These are phyloP conservation scores for Coremacera marginata DNA, from an alignment of 2,888 invertebrate genomes.

Conservation along the genomic window DNA sequence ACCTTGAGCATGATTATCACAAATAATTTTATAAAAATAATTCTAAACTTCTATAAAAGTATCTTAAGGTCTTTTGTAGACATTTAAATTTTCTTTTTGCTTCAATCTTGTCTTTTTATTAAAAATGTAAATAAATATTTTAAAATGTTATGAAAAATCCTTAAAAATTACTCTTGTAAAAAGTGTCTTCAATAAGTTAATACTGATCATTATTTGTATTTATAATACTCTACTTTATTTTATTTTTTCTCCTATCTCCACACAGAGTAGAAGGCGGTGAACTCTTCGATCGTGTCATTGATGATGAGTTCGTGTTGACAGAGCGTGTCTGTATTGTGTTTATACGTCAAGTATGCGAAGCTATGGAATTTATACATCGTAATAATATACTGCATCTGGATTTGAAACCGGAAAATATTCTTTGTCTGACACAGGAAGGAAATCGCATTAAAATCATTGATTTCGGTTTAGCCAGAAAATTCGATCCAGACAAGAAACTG, in stretches of 20 bases:
- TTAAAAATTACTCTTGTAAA: neutral
- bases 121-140: too few species aligned
- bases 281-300: constrained; percentile 97
- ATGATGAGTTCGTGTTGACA: constrained; percentile 97
- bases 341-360: constrained; percentile 98
- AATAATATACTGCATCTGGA: constrained; percentile 97
- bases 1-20: too few species aligned
- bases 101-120: too few species aligned
- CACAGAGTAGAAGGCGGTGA: constrained; percentile 97
- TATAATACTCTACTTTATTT: neutral
- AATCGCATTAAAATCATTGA: constrained; percentile 99
- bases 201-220: neutral
- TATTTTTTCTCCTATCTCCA: constrained; percentile 18
- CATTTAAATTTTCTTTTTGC: too few species aligned
- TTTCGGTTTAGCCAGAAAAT: constrained; percentile 95
- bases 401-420: constrained; percentile 99
- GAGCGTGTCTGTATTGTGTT: constrained; percentile 97
- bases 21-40: too few species aligned
- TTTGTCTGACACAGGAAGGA: constrained; percentile 95
- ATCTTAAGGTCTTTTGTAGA: too few species aligned
- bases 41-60: too few species aligned
- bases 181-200: neutral
- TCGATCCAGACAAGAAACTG: constrained; percentile 90
- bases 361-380: constrained; percentile 95
- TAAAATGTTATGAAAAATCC: too few species aligned